Evolutionary conservation across 92 coral and sea anemone genomes (phyloP), one percentile per base, ranked within the genome.

Genomic region (Palythoa grandis): DNA sequence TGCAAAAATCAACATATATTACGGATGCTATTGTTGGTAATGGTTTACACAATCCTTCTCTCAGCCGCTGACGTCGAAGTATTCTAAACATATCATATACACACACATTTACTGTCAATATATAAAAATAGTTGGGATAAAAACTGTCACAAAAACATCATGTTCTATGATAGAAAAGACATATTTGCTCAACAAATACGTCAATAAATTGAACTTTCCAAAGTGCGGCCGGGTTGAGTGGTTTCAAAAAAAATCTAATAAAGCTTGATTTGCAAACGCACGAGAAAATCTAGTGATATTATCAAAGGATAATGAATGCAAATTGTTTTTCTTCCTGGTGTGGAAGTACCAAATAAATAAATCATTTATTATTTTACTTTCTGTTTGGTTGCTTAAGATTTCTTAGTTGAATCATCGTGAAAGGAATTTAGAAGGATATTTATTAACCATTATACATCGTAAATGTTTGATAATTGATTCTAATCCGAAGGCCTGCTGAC

Each of bases 161-260:
- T 80, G 85, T 20, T n/a, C 72, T n/a, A 57, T 48, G 40, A 23
- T 47, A 66, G 20, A 47, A 40, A 1, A 80, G 73, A 48, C 84
- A 79, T 47, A 65, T 20, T 79, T 79, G 69, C 72, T 67, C 23
- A 61, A 66, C 53, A 65, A 79, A 79, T 43, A 47, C 50, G 39
- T 76, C 22, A 16, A 25, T 16, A 25, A 53, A 22, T 54, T 52
- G 8, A 65, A 76, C 39, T 47, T 29, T 19, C 29, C 24, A 29
- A 53, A 39, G 15, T 54, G 20, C 23, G n/a, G n/a, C n/a, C n/a
- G 17, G 2, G 67, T 12, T 17, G 50, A 43, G 50, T 43, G 50
- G 50, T 7, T 66, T 43, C 70, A 43, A 48, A 11, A 23, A 16
- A 40, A 9, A 13, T 38, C 7, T 11, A 63, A 65, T 25, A 58